Evolutionary conservation across 2,797 vertebrate species (phyloP).

Genomic region (Coendou prehensilis): DNA sequence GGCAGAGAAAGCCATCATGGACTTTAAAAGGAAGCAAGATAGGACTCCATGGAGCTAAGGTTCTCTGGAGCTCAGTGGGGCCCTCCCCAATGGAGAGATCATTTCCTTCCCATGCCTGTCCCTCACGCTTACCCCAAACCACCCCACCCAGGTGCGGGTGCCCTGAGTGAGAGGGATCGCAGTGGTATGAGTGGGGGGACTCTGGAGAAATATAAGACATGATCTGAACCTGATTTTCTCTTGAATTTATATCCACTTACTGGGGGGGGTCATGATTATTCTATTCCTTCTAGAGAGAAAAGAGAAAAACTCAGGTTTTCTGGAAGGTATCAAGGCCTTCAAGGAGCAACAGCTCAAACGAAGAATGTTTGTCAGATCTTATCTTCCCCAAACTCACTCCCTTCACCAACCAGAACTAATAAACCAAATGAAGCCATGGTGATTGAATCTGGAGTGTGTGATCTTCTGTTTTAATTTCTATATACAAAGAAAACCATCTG

Average conservation of each 20-base stretch:
- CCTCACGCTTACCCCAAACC: not conserved
- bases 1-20: not conserved
- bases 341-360: not conserved
- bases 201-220: not conserved
- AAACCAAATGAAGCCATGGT: not conserved
- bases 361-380: not conserved
- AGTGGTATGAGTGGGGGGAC: fast-evolving
- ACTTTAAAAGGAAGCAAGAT: not conserved
- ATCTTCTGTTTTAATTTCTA: not conserved
- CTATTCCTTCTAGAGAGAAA: not conserved
- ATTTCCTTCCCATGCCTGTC: not conserved
- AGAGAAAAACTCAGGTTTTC: not conserved
- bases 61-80: not conserved
- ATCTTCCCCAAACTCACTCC: not conserved
- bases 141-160: fast-evolving
- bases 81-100: not conserved
- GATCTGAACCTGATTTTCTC: not conserved
- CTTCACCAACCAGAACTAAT: not conserved
- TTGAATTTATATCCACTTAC: not conserved
- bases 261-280: not conserved
- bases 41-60: not conserved
- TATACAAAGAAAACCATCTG: not conserved
- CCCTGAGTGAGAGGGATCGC: not conserved
- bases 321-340: not conserved
- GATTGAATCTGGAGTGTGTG: not conserved